Percentiles rank a stretch among this genome's conserved stretches.
Evolutionary conservation across 2,888 invertebrate species (phyloP).

Genomic region (Oxycera nigricornis): DNA sequence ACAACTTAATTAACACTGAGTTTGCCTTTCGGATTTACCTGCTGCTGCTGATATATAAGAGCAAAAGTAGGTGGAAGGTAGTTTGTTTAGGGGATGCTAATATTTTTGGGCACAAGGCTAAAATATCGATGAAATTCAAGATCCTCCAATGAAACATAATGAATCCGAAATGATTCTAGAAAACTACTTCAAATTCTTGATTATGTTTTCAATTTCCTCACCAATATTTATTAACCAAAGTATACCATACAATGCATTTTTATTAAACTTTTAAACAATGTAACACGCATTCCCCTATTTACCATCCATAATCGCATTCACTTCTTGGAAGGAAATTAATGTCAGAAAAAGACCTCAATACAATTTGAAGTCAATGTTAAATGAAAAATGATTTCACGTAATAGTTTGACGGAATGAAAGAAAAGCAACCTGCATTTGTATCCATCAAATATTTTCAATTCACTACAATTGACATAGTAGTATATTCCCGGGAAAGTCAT

Average conservation of each 20-base stretch:
- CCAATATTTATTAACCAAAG: neutral
- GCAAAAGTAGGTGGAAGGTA: neutral
- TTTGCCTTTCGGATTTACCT: neutral
- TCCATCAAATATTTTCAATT: too few species aligned
- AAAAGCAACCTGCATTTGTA: too few species aligned
- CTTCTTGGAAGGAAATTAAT: constrained; percentile 9
- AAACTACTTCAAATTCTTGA: too few species aligned
- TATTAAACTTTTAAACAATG: neutral
- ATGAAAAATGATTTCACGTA: constrained; percentile 39
- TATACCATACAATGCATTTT: neutral
- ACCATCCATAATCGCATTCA: neutral
- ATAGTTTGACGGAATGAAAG: constrained; percentile 11
- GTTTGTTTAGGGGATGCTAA: neutral
- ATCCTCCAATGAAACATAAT: too few species aligned
- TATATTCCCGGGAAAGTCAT: too few species aligned
- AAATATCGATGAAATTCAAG: too few species aligned
- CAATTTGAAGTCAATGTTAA: constrained; percentile 16
- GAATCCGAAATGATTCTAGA: too few species aligned
- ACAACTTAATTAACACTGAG: constrained; percentile 38
- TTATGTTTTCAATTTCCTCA: neutral
- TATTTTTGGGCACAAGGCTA: neutral
- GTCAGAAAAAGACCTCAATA: constrained; percentile 9
- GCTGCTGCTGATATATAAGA: too few species aligned
- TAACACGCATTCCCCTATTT: neutral
- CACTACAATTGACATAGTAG: too few species aligned